Base-by-base conservation (phyloP, 2,113 vertebrate species). In the Datnioides undecimradiatus region DNA sequence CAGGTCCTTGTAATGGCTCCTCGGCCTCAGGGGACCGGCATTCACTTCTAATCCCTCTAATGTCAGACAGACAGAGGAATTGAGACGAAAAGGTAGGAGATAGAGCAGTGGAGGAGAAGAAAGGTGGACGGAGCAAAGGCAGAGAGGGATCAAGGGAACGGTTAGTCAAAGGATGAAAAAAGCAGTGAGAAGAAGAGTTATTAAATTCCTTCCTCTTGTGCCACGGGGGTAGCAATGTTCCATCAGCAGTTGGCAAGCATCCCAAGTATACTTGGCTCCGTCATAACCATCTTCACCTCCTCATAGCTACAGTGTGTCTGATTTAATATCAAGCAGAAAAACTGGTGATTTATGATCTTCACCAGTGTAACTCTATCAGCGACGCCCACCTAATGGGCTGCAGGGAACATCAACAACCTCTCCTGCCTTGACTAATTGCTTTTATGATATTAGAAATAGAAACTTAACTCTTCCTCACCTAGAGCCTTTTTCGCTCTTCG, bases 141-240 rank as follows among this genome's bases (percentile, higher is more conserved):
- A n/a, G n/a, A 36, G 1, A 3, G 21, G 23, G 51, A 52, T 16
- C 9, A 55, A 51, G 0, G n/a, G 23, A 34, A 57, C 38, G 49
- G 36, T 45, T 27, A 57, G 23, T 64, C 0, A 78, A 68, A 68
- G 33, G 17, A 51, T 45, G n/a, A 73, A 73, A 48, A 33, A 51
- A 55, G 55, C 49, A 16, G 38, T 19, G 21, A 21, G 55, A 27
- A 12, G 38, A 9, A 21, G 46, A 46, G 12, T 80, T 80, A 86
- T 90, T 84, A 41, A 68, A 87, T 90, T 78, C 75, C 69, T 68
- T 48, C 57, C 71, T 91, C 60, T 85, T 73, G 38, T 71, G 76
- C 76, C 80, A 29, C 36, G 59, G 71, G 86, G 21, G 64, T 11
- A 63, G 64, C 69, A n/a, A 58, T 79, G 59, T 71, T 70, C 52